Percentiles rank a stretch among this genome's conserved stretches.
These are phyloP conservation scores for Arnoldichthys spilopterus DNA, from an alignment of 2,797 vertebrate species.

Conservation along the genomic window DNA sequence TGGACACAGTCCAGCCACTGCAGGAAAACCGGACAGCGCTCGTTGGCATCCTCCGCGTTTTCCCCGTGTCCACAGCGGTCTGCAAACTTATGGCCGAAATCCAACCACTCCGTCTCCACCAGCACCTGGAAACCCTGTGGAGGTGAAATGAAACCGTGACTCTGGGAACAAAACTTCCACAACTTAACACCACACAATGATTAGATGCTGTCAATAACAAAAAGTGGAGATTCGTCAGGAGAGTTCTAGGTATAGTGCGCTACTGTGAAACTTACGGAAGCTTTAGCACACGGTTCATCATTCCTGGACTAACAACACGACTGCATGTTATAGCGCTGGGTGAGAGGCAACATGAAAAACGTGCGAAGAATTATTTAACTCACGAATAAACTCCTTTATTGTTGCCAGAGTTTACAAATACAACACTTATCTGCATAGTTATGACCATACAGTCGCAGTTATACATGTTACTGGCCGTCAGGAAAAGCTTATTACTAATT, in stretches of 20 bases:
- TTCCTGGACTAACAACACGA: neutral
- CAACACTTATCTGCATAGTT: neutral
- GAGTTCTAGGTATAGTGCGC: neutral
- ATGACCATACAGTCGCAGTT: neutral
- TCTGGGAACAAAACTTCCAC: neutral
- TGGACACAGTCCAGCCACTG: slow-evolving; percentile 99
- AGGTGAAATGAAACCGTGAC: neutral
- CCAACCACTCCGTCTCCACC: slow-evolving; percentile 96
- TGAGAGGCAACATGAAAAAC: slow-evolving; percentile 19
- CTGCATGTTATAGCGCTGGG: neutral
- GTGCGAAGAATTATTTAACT: slow-evolving; percentile 15
- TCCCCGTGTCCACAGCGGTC: slow-evolving; percentile 97
- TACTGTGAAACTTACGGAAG: neutral
- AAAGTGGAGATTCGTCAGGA: neutral
- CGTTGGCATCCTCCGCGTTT: slow-evolving; percentile 92
- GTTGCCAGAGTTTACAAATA: neutral
- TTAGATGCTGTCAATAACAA: neutral
- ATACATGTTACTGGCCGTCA: neutral
- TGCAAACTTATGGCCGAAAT: slow-evolving; percentile 97
- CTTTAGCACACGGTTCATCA: neutral
- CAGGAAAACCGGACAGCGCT: slow-evolving; percentile 96
- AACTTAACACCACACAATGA: neutral
- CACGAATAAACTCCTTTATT: neutral
- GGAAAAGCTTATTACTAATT: neutral
- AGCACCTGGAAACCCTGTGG: slow-evolving; percentile 93